Conservation (phyloP, 1,140 invertebrate genomes). For the Samia ricini region DNA sequence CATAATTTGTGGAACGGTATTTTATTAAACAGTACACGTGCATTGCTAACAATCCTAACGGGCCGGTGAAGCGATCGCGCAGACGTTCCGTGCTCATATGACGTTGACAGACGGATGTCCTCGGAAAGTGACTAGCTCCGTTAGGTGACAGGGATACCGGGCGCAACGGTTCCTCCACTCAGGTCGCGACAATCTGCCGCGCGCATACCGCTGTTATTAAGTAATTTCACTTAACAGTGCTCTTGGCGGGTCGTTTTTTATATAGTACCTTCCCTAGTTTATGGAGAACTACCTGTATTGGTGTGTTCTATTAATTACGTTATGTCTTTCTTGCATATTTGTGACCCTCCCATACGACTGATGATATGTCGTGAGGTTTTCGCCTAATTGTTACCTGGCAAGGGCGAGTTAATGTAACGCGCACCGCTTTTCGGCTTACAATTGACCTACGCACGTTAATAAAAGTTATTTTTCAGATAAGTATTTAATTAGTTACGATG, state of each 20-base stretch:
- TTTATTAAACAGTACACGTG: background rate
- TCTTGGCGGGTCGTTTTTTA: slow-evolving; percentile 3
- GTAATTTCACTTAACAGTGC: slow-evolving; percentile 11
- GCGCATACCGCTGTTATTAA: slow-evolving; percentile 4
- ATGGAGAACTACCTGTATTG: background rate
- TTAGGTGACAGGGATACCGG: slow-evolving; percentile 45
- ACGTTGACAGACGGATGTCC: slow-evolving; percentile 34
- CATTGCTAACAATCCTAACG: slow-evolving; percentile 1
- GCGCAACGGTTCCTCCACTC: slow-evolving; percentile 31
- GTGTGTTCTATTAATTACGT: too few relatives aligned
- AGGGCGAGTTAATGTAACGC: too few relatives aligned
- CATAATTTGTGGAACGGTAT: background rate
- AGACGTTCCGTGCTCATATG: slow-evolving; percentile 1
- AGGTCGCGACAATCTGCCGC: background rate
- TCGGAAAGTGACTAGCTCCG: slow-evolving; percentile 27
- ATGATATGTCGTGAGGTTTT: too few relatives aligned
- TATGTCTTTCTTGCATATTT: too few relatives aligned
- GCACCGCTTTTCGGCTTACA: too few relatives aligned
- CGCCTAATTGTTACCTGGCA: too few relatives aligned
- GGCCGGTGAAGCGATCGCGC: background rate
- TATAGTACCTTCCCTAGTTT: background rate
- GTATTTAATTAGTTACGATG: too few relatives aligned
- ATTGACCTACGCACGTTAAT: too few relatives aligned
- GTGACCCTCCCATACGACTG: too few relatives aligned
- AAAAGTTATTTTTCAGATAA: too few relatives aligned